Percentiles rank a stretch among this genome's conserved stretches.
Conservation (phyloP, 2,888 invertebrate species). For the Spilosoma lubricipeda region DNA sequence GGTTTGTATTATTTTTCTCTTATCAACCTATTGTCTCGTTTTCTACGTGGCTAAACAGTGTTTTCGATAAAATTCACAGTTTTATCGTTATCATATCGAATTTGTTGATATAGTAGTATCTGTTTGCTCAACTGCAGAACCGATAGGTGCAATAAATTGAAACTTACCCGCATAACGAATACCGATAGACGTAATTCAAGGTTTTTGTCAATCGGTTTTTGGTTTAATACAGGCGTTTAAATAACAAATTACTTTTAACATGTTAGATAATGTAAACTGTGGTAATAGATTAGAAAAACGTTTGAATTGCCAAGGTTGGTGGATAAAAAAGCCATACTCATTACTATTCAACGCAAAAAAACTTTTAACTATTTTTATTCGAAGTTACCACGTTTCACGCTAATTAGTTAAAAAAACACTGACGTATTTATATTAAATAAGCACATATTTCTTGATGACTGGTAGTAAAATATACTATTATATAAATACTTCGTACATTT, state of each 20-base stretch:
- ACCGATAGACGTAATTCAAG: constrained; percentile 37
- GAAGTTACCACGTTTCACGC: constrained; percentile 20
- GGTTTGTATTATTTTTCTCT: constrained; percentile 69
- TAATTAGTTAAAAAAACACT: constrained; percentile 36
- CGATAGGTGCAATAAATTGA: constrained; percentile 31
- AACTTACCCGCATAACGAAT: constrained; percentile 44
- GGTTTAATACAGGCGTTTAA: constrained; percentile 51
- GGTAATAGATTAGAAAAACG: constrained; percentile 29
- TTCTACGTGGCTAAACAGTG: constrained; percentile 58
- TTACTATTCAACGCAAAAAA: constrained; percentile 32
- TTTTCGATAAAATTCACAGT: constrained; percentile 36
- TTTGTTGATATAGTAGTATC: constrained; percentile 48
- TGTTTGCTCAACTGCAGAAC: constrained; percentile 46
- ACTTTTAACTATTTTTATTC: constrained; percentile 2
- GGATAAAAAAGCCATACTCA: constrained; percentile 30
- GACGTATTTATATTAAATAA: constrained; percentile 21
- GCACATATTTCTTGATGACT: constrained; percentile 6
- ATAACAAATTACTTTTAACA: constrained; percentile 36
- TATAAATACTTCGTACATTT: not conserved
- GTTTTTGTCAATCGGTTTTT: constrained; percentile 43
- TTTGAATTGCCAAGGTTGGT: constrained; percentile 4
- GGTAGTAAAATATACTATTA: not conserved
- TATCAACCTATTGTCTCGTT: constrained; percentile 64
- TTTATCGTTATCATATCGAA: constrained; percentile 47
- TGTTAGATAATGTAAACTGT: constrained; percentile 30